Base-by-base conservation (phyloP, 2,797 vertebrate genomes). In the Coranthus polyacanthus region DNA sequence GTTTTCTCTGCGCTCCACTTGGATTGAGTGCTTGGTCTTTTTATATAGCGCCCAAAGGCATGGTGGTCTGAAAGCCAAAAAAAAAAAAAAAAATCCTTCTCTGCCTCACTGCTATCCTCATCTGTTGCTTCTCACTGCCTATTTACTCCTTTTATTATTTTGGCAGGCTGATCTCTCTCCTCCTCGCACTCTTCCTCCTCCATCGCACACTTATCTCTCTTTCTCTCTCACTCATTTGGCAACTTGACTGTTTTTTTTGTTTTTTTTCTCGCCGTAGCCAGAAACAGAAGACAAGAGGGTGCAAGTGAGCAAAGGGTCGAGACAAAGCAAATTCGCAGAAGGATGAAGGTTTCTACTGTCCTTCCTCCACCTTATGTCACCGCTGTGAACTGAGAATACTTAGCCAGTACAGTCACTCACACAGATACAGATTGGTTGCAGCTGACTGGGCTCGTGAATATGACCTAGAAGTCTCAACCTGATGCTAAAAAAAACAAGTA, bases 121-220 rank as follows among this genome's bases (percentile, higher is more conserved):
- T 90, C 88, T 91, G 88, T 90, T 92, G 87, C 83, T 82, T 83
- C 79, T 84, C 79, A 79, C 75, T 81, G 75, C 72, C 82, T 86
- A 83, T 90, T 88, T 85, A 79, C 82, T 90, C 70, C 68, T 80
- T 81, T 87, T 70, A 83, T 83, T 86, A 66, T 83, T 83, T 83
- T 90, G 85, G 83, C 83, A 87, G 81, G 68, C 79, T 50, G 52
- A 68, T 65, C 82, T 81, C 83, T 81, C 75, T 81, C 76, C 73
- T 83, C 84, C 76, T 82, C 84, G 81, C 60, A 79, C 82, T 86
- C 75, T 72, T 72, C 78, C 70, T 72, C 60, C 70, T 69, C 72
- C 64, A 82, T 82, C 65, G 38, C 81, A 81, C 79, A 81, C 82
- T 85, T 74, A 55, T 79, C 76, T 83, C 72, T 72, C 79, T 81